phyloP scores from a whole-genome alignment of 2,113 vertebrate genomes.

The Puffinus mauretanicus region DNA sequence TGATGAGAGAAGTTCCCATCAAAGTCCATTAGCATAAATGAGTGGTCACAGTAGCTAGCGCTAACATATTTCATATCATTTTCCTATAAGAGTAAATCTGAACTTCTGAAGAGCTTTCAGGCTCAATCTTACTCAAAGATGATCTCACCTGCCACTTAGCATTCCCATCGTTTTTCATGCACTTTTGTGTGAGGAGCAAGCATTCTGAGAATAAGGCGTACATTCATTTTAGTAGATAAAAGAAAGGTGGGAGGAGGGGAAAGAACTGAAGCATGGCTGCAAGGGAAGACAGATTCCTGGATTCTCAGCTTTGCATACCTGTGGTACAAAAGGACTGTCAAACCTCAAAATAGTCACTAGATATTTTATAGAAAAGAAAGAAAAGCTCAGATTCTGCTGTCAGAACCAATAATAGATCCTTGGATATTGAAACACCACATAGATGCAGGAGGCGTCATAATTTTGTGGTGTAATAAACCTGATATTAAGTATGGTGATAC shows the following conservation, averaged over 20 bases:
- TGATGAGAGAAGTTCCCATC: slow-evolving; percentile 34
- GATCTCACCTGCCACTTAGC: slow-evolving; percentile 33
- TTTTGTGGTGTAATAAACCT: not conserved
- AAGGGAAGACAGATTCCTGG: not conserved
- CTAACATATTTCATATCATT: slow-evolving; percentile 13
- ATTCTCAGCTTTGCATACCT: not conserved
- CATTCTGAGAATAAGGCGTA: not conserved
- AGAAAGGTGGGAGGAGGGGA: not conserved
- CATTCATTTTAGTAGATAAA: not conserved
- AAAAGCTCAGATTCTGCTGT: not conserved
- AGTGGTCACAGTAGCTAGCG: slow-evolving; percentile 7
- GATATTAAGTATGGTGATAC: not conserved
- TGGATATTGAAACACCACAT: not conserved
- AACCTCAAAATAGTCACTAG: not conserved
- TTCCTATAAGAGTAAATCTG: not conserved
- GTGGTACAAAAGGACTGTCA: not conserved
- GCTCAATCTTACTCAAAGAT: slow-evolving; percentile 26
- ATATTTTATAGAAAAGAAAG: not conserved
- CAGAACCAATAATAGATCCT: not conserved
- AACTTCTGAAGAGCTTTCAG: slow-evolving; percentile 41
- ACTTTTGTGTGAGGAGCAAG: not conserved
- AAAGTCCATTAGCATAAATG: slow-evolving; percentile 41
- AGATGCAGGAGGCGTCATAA: not conserved
- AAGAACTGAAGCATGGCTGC: not conserved
- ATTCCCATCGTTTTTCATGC: not conserved